phyloP scores from a whole-genome alignment of 2,797 vertebrate species.

The Chloroceryle amazona region DNA sequence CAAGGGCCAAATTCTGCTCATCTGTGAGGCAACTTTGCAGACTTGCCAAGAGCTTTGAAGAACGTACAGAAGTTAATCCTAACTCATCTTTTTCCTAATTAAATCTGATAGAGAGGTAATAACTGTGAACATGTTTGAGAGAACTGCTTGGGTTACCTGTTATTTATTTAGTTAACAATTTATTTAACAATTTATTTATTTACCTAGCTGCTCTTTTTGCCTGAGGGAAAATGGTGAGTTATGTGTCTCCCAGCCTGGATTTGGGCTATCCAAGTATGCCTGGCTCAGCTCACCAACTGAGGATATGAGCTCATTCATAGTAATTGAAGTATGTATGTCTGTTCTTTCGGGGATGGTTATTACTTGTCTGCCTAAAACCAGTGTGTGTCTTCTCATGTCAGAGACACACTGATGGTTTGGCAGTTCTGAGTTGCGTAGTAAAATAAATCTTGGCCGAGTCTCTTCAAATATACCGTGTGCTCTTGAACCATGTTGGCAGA shows the following conservation, averaged over 20 bases:
- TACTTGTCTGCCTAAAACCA: not conserved
- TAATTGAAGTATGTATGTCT: conserved; percentile 12
- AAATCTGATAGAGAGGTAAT: not conserved
- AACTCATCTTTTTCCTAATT: not conserved
- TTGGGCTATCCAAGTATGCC: not conserved
- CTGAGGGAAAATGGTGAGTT: not conserved
- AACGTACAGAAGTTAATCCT: not conserved
- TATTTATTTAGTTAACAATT: not conserved
- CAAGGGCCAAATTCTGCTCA: not conserved
- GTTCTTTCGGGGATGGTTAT: not conserved
- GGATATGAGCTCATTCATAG: not conserved
- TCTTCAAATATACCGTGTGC: not conserved
- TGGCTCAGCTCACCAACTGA: conserved; percentile 6
- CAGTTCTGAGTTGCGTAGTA: not conserved
- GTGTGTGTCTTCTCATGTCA: not conserved
- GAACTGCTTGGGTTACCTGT: not conserved
- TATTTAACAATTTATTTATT: not conserved
- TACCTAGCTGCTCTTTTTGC: not conserved
- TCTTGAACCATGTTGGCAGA: not conserved
- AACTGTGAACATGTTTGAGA: not conserved
- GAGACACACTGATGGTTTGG: not conserved
- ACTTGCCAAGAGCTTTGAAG: not conserved
- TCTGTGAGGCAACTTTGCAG: not conserved
- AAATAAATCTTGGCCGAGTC: not conserved
- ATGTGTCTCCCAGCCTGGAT: not conserved